Evolutionary conservation across 2,113 vertebrate species (phyloP).

Genomic region (Chloropsis cyanopogon): DNA sequence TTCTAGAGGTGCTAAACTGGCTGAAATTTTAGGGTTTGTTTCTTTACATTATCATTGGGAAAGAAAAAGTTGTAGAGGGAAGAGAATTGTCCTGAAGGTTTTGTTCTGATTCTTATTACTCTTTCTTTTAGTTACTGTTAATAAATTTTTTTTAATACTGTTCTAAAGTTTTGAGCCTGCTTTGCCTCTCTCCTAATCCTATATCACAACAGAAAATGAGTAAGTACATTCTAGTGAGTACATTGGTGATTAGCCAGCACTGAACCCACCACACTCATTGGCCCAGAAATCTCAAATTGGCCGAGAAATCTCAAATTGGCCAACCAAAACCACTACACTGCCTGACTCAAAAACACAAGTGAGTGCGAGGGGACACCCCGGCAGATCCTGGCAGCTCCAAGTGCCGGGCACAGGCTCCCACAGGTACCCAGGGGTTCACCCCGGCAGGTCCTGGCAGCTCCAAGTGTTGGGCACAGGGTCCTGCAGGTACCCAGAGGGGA

Average conservation of each 20-base stretch:
- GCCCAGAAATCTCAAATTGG: too few species aligned
- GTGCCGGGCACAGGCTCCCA: accelerated
- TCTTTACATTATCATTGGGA: neutral
- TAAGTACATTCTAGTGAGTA: neutral
- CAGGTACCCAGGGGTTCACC: neutral
- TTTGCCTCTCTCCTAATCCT: neutral
- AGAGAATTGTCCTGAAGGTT: neutral
- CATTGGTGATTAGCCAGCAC: neutral
- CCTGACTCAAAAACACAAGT: neutral
- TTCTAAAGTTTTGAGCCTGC: neutral
- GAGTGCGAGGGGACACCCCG: accelerated
- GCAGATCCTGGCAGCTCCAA: neutral
- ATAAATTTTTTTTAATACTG: neutral
- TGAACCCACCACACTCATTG: neutral
- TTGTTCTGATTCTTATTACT: neutral
- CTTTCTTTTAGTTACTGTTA: neutral
- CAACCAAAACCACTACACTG: neutral
- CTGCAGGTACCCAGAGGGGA: neutral
- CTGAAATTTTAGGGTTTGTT: neutral
- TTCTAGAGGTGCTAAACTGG: neutral
- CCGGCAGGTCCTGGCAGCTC: neutral
- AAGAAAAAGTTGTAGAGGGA: neutral
- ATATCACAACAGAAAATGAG: neutral
- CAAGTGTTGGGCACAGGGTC: neutral
- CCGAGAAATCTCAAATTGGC: neutral